These are phyloP conservation scores for Pedicia rivosa DNA, from an alignment of 2,888 invertebrate genomes.

Conservation along the genomic window DNA sequence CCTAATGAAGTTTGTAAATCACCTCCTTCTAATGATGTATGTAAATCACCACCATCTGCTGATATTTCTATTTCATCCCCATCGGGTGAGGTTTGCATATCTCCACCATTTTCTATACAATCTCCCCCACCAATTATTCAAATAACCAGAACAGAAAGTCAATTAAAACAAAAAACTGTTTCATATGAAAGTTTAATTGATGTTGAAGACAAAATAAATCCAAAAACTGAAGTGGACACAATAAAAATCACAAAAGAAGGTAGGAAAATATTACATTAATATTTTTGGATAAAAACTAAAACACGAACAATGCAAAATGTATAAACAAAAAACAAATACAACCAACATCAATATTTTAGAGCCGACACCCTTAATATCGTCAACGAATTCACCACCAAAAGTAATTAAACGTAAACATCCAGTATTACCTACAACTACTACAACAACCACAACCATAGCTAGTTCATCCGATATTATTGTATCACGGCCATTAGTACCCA, in stretches of 20 bases:
- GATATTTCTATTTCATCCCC: background rate
- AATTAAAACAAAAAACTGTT: background rate
- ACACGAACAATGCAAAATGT: too few species aligned
- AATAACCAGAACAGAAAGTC: slow-evolving; percentile 4
- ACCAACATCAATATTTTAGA: too few species aligned
- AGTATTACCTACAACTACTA: slow-evolving; percentile 7
- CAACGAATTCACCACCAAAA: slow-evolving; percentile 24
- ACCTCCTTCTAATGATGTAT: background rate
- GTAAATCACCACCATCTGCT: slow-evolving; percentile 4
- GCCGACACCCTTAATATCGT: slow-evolving; percentile 2
- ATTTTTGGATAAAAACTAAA: too few species aligned
- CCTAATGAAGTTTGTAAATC: slow-evolving; percentile 1
- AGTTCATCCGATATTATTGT: slow-evolving; percentile 24
- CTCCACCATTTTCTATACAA: slow-evolving; percentile 1
- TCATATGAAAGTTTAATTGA: too few species aligned
- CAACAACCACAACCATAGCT: too few species aligned
- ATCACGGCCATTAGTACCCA: slow-evolving; percentile 33
- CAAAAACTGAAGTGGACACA: slow-evolving; percentile 1
- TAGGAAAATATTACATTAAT: too few species aligned
- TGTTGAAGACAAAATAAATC: background rate
- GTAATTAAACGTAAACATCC: slow-evolving; percentile 33
- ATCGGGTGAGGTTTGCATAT: background rate
- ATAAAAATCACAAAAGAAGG: too few species aligned
- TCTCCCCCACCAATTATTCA: slow-evolving; percentile 8
- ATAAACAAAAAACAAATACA: slow-evolving; percentile 1